A percentile compares a stretch with the other conserved stretches of the same genome.
phyloP scores from a whole-genome alignment of 2,113 vertebrate genomes.

The Mobula birostris region DNA sequence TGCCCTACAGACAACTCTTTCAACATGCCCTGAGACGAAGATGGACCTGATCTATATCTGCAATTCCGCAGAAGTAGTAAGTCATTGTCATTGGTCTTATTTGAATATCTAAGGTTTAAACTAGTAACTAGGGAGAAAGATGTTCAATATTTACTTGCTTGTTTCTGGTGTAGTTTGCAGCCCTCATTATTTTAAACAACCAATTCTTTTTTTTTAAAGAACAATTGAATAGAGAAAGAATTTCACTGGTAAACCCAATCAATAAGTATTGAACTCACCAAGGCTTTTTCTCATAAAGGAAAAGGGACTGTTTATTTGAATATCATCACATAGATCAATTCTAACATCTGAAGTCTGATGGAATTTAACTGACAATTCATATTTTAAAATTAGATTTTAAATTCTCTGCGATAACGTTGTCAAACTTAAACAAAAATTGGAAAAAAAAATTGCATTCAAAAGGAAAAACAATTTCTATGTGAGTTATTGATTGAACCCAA shows the following conservation, averaged over 20 bases:
- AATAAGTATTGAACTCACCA: not conserved
- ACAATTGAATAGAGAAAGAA: not conserved
- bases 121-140: not conserved
- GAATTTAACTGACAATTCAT: not conserved
- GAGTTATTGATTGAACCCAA: too few relatives aligned
- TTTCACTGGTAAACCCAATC: not conserved
- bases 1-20: too few relatives aligned
- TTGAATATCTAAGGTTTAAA: not conserved
- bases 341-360: not conserved
- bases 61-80: not conserved
- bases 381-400: not conserved
- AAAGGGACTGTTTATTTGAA: not conserved
- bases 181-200: not conserved
- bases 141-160: not conserved
- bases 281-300: not conserved
- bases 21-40: too few relatives aligned
- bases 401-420: too few relatives aligned
- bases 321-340: not conserved
- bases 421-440: too few relatives aligned
- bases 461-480: too few relatives aligned
- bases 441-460: too few relatives aligned
- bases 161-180: not conserved
- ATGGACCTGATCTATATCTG: not conserved
- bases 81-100: not conserved
- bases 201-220: not conserved